These are phyloP conservation scores for Hesperia comma DNA, from an alignment of 2,888 invertebrate genomes.

Conservation along the genomic window DNA sequence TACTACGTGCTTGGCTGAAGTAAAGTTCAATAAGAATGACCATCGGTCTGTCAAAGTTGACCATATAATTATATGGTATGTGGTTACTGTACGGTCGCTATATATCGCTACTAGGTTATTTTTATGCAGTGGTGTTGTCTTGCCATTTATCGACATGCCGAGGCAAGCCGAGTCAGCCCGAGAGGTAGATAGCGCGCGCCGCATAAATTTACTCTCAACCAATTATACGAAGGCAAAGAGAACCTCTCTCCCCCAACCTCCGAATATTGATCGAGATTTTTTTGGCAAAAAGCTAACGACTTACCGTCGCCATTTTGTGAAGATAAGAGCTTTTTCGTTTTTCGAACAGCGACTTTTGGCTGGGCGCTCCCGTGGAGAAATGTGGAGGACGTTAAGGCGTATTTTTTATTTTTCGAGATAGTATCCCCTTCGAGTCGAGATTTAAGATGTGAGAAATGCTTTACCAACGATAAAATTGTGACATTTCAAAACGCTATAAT, in stretches of 20 bases:
- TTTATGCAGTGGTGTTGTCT: conserved; percentile 46
- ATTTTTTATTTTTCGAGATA: conserved; percentile 48
- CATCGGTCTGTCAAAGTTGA: not conserved
- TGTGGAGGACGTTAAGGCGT: conserved; percentile 46
- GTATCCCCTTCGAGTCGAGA: conserved; percentile 48
- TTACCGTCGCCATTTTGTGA: conserved; percentile 66
- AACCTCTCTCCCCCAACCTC: conserved; percentile 58
- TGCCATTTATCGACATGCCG: conserved; percentile 53
- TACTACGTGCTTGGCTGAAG: not conserved
- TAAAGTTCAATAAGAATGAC: not conserved
- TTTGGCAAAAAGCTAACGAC: conserved; percentile 62
- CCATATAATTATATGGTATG: not conserved
- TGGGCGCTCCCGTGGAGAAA: conserved; percentile 56
- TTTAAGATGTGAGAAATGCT: conserved; percentile 48
- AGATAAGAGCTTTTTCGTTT: conserved; percentile 71
- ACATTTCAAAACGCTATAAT: conserved; percentile 33
- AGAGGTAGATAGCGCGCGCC: conserved; percentile 59
- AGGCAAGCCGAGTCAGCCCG: conserved; percentile 52
- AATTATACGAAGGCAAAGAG: conserved; percentile 65
- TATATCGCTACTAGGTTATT: conserved; percentile 43
- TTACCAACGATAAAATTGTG: conserved; percentile 35
- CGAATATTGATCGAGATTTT: conserved; percentile 78
- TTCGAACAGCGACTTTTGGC: conserved; percentile 56
- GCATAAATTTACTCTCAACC: conserved; percentile 68
- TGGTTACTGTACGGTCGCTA: conserved; percentile 40